Base-by-base conservation (phyloP, 2,888 invertebrate genomes). In the Ochropleura leucogaster region DNA sequence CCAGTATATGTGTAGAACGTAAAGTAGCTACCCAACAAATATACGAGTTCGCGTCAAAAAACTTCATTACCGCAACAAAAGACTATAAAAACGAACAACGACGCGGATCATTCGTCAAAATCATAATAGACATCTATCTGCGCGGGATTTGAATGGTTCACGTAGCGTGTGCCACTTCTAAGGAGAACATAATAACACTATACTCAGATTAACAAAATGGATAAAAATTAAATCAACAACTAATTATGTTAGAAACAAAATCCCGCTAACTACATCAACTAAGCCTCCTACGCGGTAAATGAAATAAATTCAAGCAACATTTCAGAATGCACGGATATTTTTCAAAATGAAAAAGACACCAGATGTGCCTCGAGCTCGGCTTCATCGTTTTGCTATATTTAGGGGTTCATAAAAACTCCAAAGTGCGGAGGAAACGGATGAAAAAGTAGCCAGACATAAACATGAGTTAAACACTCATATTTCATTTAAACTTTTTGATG, bases 401-500 rank as follows among this genome's bases (percentile, higher is more conserved):
- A 74, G 71, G 68, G 53, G 30, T 63, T 72, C 57, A 68, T 68
- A 70, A 74, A 71, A 83, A 65, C 67, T 20, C 12, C 51, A 53
- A 30, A 62, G 53, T 57, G 59, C 55, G 49, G 30, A 71, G 63
- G 74, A 82, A 84, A 71, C 71, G 44, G 64, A 68, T 77, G 65
- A 59, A 44, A 77, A 47, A 47, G 66, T 64, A 51, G 62, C 53
- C 42, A 64, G 64, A 69, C 51, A 74, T 77, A 62, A 74, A 78
- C 62, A 66, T 64, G 65, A 73, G 59, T 60, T 62, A 66, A 62
- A 57, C 63, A 40, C 62, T 67, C 57, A 76, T 79, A 64, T 59
- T 68, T 76, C 64, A 77, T 69, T 64, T 30, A 30, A 62, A 67
- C 20, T 71, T 77, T 83, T 87, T 82, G 73, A 86, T 72, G 83